A percentile compares a stretch with the other conserved stretches of the same genome.
Evolutionary conservation across 2,888 invertebrate genomes (phyloP).

Genomic region (Tachystola acroxantha): DNA sequence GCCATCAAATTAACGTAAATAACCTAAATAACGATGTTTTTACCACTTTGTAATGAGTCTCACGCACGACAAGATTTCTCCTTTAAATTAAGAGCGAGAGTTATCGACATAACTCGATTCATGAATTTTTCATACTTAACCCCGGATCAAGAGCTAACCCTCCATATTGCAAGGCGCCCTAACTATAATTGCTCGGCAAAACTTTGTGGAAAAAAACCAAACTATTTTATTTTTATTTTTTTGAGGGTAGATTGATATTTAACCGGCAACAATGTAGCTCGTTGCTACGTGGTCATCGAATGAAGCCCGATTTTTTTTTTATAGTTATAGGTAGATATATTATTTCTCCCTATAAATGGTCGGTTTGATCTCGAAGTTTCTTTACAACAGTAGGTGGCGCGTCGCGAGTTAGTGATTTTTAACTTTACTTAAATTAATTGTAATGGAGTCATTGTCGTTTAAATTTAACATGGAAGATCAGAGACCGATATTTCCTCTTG

Average conservation of each 20-base stretch:
- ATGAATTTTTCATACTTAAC: no score
- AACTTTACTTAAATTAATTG: background rate
- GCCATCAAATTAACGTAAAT: no score
- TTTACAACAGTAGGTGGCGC: background rate
- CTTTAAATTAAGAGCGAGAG: no score
- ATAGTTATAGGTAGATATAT: background rate
- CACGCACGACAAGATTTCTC: no score
- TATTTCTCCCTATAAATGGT: background rate
- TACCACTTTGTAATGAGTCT: no score
- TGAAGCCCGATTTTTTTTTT: no score
- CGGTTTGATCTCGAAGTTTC: background rate
- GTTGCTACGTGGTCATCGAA: background rate
- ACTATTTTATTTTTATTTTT: background rate
- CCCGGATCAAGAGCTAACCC: no score
- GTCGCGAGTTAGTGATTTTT: background rate
- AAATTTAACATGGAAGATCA: conserved; percentile 44
- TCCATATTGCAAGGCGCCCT: no score
- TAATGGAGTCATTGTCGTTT: conserved; percentile 17
- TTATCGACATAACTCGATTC: no score
- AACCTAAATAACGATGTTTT: no score
- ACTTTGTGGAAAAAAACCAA: no score
- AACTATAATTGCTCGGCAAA: no score
- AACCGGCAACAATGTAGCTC: background rate
- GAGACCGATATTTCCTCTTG: conserved; percentile 42
- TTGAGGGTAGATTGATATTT: conserved; percentile 2